Evolutionary conservation across 1,140 invertebrate species (phyloP), one percentile per base, ranked within the genome.

Genomic region (Pseudomyrmex concolor): DNA sequence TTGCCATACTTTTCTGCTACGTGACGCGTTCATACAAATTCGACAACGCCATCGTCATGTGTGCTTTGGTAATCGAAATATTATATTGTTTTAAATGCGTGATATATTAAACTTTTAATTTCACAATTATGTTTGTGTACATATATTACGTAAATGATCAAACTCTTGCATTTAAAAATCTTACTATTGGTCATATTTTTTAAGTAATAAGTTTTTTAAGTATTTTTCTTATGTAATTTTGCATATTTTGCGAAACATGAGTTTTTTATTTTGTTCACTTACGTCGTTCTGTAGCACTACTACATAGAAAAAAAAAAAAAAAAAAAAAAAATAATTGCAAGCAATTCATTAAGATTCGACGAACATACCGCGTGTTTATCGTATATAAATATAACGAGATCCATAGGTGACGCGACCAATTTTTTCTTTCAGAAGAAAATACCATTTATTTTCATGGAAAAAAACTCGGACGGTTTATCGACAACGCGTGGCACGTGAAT

Each of bases 271-370:
- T 72, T 45, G 34, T 12, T 19, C 62, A 7, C 12, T 13, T 9
- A 0, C 10, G 45, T 13, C 13, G 22, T 13, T 9, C 13, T 1
- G 8, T 8, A 22, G 9, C 10, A 5, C 34, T 34, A 22, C 66
- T 55, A 8, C 25, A 25, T 50, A 10, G 54, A 48, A 15, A 59
- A 48, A 15, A 59, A 80, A 80, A 48, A 15, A 59, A 48, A 15
- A 59, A 80, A 80, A n/a, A n/a, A n/a, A n/a, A n/a, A n/a, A n/a
- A 25, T 72, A 17, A 81, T 74, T 81, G 45, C 22, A n/a, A 15
- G 54, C 4, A 15, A 12, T 81, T 81, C 68, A 73, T 73, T 72
- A 81, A 17, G 7, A 50, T 22, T 43, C n/a, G 45, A 70, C 9
- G 34, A 59, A 17, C 45, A 12, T 72, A 12, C 22, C 57, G 17